Conservation (phyloP, 2,888 invertebrate species). For the Drosophila mulleri region DNA sequence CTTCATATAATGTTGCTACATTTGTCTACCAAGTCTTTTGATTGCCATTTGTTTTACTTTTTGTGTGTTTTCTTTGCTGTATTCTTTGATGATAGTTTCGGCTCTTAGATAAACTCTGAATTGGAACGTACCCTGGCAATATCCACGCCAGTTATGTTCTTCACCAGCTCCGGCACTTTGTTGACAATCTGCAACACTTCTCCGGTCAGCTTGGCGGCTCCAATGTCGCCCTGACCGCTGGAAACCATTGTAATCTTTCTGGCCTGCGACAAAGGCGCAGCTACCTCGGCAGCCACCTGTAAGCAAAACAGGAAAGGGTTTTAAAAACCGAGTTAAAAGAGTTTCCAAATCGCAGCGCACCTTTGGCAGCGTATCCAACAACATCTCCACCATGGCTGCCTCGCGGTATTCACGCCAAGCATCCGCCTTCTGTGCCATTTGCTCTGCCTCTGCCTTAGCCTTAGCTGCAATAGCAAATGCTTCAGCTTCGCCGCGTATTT, state of each 20-base stretch:
- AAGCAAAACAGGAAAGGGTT: constrained; percentile 11
- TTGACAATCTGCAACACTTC: constrained; percentile 97
- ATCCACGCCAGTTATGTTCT: constrained; percentile 96
- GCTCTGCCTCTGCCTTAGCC: constrained; percentile 98
- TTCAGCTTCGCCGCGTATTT: constrained; percentile 94
- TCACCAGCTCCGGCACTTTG: constrained; percentile 95
- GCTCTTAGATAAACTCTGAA: constrained; percentile 85
- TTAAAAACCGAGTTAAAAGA: not conserved
- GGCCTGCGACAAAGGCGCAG: constrained; percentile 96
- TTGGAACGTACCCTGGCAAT: constrained; percentile 91
- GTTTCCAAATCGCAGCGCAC: constrained; percentile 85
- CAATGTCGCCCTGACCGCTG: constrained; percentile 95
- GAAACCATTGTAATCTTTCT: constrained; percentile 99
- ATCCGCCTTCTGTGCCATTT: constrained; percentile 98
- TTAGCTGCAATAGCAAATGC: constrained; percentile 97
- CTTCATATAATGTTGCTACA: constrained; percentile 55
- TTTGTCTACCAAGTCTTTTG: constrained; percentile 82
- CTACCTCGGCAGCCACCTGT: constrained; percentile 97
- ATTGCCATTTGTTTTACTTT: constrained; percentile 76
- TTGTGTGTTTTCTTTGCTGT: constrained; percentile 15
- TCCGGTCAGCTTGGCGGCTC: constrained; percentile 96
- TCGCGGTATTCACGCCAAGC: constrained; percentile 98
- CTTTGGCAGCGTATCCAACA: constrained; percentile 97
- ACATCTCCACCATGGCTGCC: constrained; percentile 98
- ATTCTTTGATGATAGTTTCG: not conserved